Evolutionary conservation across 1,140 invertebrate species (phyloP), one percentile per base, ranked within the genome.

Genomic region (Saccostrea cuccullata): DNA sequence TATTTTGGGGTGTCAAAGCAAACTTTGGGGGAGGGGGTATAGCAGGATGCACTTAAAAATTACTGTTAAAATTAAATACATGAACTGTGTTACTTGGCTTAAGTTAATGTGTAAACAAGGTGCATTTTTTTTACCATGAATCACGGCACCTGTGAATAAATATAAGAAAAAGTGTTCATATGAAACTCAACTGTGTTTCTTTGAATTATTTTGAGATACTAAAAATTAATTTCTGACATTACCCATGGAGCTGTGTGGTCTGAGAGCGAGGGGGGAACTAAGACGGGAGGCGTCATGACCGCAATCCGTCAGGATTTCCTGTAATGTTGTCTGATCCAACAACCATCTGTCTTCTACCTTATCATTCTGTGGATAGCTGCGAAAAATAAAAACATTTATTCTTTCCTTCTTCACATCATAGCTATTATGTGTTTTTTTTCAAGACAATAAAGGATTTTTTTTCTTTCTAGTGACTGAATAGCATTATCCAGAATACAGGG

Each of bases 231-330:
- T 13, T 15, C 23, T 17, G 91, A 47, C 47, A 88, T 88, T 88
- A 93, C 96, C 96, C 96, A 92, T 90, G 47, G 86, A 86, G 90
- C 92, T 90, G 90, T 86, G 88, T 89, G 94, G 93, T 91, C 91
- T 94, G 58, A 93, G 93, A 84, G 92, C 92, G 86, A 94, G 94
- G n/a, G 93, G 94, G 11, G 90, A 91, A 83, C 91, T 91, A 13
- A 94, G 93, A 87, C 93, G 86, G 8, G 93, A 89, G 6, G 93
- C 92, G 90, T 95, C 95, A 84, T 95, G 92, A 20, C 95, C 94
- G 83, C 90, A 92, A 56, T 88, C 94, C 70, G 92, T 90, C 82
- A 95, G 92, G 30, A 93, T 92, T 82, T 95, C 93, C 84, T 93
- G 89, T 86, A 96, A 92, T 17, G 90, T 87, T 2, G 91, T 90